These are phyloP conservation scores for Sminthurinus aureus DNA, from an alignment of 2,888 invertebrate species.

Conservation along the genomic window DNA sequence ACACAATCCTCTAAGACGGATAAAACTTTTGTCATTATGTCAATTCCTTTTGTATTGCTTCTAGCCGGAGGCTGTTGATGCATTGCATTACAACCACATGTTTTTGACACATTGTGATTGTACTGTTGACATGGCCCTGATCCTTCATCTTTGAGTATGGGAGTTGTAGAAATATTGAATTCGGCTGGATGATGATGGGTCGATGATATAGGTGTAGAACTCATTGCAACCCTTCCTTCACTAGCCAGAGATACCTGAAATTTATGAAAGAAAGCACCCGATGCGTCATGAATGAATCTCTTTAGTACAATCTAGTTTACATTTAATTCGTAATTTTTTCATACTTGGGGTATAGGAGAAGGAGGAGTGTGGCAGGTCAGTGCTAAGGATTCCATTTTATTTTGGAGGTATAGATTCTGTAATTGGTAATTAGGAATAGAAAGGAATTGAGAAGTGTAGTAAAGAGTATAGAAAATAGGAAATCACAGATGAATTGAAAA, in stretches of 20 bases:
- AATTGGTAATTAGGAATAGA: background rate
- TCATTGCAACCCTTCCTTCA: background rate
- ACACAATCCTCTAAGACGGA: background rate
- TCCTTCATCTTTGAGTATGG: background rate
- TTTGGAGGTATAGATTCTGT: constrained; percentile 3
- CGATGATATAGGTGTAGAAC: background rate
- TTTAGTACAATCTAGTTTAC: background rate
- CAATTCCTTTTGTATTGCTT: background rate
- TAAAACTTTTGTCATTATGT: background rate
- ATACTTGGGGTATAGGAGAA: background rate
- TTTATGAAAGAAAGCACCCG: background rate
- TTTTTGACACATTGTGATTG: too few species aligned
- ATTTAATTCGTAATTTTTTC: background rate
- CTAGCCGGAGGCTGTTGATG: too few species aligned
- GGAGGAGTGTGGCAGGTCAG: background rate
- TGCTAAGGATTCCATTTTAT: background rate
- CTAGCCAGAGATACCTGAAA: background rate
- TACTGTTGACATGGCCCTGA: too few species aligned
- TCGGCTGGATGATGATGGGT: background rate
- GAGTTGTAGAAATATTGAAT: background rate
- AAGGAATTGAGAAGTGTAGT: background rate
- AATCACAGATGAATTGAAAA: background rate
- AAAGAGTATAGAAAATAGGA: background rate
- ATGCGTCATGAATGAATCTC: background rate
- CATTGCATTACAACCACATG: too few species aligned